These are phyloP conservation scores for Campylorhamphus procurvoides DNA, from an alignment of 2,113 vertebrate species.

Conservation along the genomic window DNA sequence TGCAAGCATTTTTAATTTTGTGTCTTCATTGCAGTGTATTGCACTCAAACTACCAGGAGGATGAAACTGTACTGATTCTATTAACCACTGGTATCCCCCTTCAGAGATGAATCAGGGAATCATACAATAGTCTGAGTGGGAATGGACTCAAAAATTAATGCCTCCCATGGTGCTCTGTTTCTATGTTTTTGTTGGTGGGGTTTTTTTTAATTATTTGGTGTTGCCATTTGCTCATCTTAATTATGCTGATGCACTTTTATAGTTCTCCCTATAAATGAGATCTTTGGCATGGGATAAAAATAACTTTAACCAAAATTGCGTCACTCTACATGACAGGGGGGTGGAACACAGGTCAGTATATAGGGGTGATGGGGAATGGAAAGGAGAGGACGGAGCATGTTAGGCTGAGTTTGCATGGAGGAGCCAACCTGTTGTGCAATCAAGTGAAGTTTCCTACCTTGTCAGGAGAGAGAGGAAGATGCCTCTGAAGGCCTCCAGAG, in stretches of 20 bases:
- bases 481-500: conserved; percentile 56
- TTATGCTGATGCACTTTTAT: neutral
- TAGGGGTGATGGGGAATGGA: neutral
- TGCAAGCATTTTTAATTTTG: neutral
- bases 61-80: neutral
- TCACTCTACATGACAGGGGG: neutral
- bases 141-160: neutral
- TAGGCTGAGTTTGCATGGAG: neutral
- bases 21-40: neutral
- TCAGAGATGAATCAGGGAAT: neutral
- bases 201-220: neutral
- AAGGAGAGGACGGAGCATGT: neutral
- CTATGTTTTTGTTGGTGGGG: neutral
- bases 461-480: neutral
- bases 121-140: neutral
- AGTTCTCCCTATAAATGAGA: neutral
- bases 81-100: neutral
- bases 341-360: neutral
- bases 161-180: neutral
- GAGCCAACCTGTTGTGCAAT: neutral
- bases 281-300: neutral
- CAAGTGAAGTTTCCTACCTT: neutral
- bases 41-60: neutral
- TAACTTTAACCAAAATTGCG: neutral
- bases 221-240: neutral